phyloP scores from a whole-genome alignment of 2,888 invertebrate genomes.

The Dasypolia templi region DNA sequence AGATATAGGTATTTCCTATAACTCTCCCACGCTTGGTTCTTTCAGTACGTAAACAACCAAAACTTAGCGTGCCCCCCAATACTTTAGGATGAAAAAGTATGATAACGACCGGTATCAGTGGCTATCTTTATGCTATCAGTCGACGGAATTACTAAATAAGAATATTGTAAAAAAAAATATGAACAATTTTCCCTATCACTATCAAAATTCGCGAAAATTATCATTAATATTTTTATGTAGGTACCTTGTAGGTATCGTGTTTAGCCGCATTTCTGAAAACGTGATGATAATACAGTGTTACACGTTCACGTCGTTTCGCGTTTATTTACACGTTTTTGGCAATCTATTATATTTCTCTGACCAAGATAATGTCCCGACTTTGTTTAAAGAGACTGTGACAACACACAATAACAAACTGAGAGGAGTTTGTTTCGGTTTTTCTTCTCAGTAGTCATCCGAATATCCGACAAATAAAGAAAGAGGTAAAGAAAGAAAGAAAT shows the following conservation, averaged over 20 bases:
- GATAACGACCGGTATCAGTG: slow-evolving; percentile 40
- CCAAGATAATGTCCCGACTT: not conserved
- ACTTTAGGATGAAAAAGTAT: slow-evolving; percentile 5
- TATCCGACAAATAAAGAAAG: too few species aligned
- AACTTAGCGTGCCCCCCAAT: slow-evolving; percentile 10
- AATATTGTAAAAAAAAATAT: slow-evolving; percentile 22
- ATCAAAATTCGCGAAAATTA: slow-evolving; percentile 7
- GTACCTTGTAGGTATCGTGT: slow-evolving; percentile 11
- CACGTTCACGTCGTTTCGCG: too few species aligned
- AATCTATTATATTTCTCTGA: not conserved
- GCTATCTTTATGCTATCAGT: slow-evolving; percentile 35
- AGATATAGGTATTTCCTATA: not conserved
- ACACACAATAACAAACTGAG: too few species aligned
- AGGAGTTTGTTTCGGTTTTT: not conserved
- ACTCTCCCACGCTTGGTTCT: not conserved
- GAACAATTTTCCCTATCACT: slow-evolving; percentile 11
- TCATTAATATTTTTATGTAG: not conserved
- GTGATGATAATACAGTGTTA: slow-evolving; percentile 8
- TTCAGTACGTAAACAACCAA: not conserved
- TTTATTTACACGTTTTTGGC: not conserved
- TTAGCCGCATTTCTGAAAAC: slow-evolving; percentile 14
- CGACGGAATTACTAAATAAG: not conserved
- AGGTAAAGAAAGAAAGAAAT: too few species aligned
- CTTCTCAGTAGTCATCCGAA: too few species aligned
- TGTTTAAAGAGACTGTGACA: not conserved